Evolutionary conservation across 92 coral and sea anemone species (phyloP).

Genomic region (Heliopora coerulea): DNA sequence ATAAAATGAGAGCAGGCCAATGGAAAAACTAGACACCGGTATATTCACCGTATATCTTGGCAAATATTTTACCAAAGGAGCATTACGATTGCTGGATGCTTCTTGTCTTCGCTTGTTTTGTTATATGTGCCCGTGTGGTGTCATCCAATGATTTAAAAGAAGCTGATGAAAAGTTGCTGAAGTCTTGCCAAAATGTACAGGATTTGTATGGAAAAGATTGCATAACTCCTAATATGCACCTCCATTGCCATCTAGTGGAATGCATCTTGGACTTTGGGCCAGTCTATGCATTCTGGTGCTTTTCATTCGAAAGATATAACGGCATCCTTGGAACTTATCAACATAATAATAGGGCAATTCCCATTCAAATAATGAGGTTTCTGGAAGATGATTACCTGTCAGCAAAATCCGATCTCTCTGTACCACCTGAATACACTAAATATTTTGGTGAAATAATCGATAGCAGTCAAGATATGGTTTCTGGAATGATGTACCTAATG

Average conservation of each 20-base stretch:
- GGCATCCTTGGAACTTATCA: conserved; percentile 52
- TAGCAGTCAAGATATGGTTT: neutral
- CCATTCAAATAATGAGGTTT: neutral
- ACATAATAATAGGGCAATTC: conserved; percentile 38
- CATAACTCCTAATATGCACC: conserved; percentile 59
- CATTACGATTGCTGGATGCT: too few relatives aligned
- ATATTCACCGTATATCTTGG: too few relatives aligned
- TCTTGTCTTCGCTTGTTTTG: too few relatives aligned
- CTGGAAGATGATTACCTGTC: neutral
- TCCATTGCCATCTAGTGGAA: conserved; percentile 53
- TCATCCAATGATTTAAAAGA: too few relatives aligned
- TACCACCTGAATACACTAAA: neutral
- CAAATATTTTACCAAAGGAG: too few relatives aligned
- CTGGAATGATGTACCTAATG: neutral
- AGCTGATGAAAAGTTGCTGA: too few relatives aligned
- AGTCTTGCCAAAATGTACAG: too few relatives aligned
- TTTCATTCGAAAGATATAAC: conserved; percentile 48
- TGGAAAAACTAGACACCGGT: too few relatives aligned
- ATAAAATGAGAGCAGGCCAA: too few relatives aligned
- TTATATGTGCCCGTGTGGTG: too few relatives aligned
- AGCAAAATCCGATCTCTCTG: neutral
- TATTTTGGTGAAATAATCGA: neutral
- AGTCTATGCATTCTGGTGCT: conserved; percentile 45
- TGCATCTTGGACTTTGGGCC: conserved; percentile 58
- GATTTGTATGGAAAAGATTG: conserved; percentile 53